These are phyloP conservation scores for Microplitis deprimator DNA, from an alignment of 2,888 invertebrate species.

Conservation along the genomic window DNA sequence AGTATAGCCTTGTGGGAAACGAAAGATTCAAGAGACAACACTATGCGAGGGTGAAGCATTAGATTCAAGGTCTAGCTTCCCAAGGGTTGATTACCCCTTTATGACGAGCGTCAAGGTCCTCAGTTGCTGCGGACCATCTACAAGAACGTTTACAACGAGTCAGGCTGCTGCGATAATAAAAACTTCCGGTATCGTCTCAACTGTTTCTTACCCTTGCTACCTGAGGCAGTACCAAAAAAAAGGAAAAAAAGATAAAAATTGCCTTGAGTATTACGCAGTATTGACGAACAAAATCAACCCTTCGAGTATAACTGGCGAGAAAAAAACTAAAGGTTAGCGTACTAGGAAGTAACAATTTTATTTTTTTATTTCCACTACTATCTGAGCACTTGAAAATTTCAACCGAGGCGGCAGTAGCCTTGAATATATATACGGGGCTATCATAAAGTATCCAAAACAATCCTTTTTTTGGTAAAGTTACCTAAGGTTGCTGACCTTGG, in stretches of 20 bases:
- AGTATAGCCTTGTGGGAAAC: slow-evolving; percentile 53
- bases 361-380: slow-evolving; percentile 35
- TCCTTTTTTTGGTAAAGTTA: slow-evolving; percentile 54
- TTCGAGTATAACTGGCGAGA: slow-evolving; percentile 16
- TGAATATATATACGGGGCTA: slow-evolving; percentile 42
- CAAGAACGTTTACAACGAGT: slow-evolving; percentile 13
- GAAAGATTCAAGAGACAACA: slow-evolving; percentile 48
- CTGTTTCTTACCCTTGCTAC: slow-evolving; percentile 2
- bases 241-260: slow-evolving; percentile 4
- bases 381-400: slow-evolving; percentile 35
- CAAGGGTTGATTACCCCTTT: slow-evolving; percentile 71
- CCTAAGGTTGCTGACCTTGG: slow-evolving; percentile 50
- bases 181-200: slow-evolving; percentile 22
- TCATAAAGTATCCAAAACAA: slow-evolving; percentile 54
- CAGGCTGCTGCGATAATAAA: slow-evolving; percentile 5
- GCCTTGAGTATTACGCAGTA: neutral
- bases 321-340: slow-evolving; percentile 14
- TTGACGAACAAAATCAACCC: slow-evolving; percentile 24
- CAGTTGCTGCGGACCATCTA: slow-evolving; percentile 39
- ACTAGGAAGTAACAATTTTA: slow-evolving; percentile 53
- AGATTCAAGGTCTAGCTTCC: slow-evolving; percentile 63
- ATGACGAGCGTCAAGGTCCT: slow-evolving; percentile 64
- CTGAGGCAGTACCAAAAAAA: neutral
- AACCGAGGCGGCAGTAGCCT: slow-evolving; percentile 48
- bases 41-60: slow-evolving; percentile 55